Evolutionary conservation across 2,797 vertebrate genomes (phyloP).

Genomic region (Scyliorhinus canicula): DNA sequence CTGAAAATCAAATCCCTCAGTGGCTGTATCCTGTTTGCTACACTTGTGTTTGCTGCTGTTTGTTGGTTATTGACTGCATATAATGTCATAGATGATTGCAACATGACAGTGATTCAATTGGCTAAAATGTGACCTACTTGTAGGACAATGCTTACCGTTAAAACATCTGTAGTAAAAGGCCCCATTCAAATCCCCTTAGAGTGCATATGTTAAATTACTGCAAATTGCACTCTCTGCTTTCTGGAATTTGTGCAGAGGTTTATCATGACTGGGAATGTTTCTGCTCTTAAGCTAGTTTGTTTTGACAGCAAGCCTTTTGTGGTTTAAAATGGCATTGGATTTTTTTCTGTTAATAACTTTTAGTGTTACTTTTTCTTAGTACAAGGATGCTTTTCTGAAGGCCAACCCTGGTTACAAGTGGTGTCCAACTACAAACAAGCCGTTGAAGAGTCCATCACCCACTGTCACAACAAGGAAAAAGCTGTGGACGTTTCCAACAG

Average conservation of each 20-base stretch:
- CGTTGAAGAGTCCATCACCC: slow-evolving; percentile 77
- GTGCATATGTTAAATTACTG: background rate
- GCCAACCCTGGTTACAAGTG: slow-evolving; percentile 97
- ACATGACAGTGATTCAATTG: background rate
- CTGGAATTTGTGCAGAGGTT: background rate
- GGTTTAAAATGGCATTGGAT: too few relatives aligned
- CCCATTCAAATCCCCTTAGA: too few relatives aligned
- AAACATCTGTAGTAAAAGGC: background rate
- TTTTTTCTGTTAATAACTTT: background rate
- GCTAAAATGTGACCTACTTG: background rate
- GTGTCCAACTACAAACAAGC: slow-evolving; percentile 95
- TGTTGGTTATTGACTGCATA: background rate
- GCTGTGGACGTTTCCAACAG: slow-evolving; percentile 80
- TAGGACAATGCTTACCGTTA: background rate
- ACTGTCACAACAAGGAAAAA: slow-evolving; percentile 80
- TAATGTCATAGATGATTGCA: background rate
- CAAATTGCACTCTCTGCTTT: background rate
- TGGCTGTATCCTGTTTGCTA: background rate
- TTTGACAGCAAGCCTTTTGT: background rate
- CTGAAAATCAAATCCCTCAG: background rate
- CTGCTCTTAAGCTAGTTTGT: background rate
- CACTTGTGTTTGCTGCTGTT: background rate
- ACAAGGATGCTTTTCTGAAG: slow-evolving; percentile 98
- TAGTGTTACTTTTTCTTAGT: slow-evolving; percentile 61
- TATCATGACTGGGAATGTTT: background rate